Evolutionary conservation across 2,113 vertebrate species (phyloP).

Genomic region (Saiga tatarica): DNA sequence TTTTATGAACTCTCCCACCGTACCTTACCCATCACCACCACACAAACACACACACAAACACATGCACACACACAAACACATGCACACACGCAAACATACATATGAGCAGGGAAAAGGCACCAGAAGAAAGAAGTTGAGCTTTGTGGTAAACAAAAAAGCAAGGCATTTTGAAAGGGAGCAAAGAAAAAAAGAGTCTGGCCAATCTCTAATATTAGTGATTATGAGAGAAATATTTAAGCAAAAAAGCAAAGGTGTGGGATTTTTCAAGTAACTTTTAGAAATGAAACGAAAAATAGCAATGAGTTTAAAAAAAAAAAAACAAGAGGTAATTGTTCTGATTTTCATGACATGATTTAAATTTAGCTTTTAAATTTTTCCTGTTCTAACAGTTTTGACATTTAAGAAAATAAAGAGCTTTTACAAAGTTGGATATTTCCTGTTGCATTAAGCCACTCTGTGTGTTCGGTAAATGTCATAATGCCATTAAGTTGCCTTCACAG

Average conservation of each 20-base stretch:
- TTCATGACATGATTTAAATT: conserved; percentile 62
- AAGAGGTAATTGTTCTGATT: conserved; percentile 46
- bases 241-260: neutral
- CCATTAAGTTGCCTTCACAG: conserved; percentile 75
- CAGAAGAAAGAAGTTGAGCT: neutral
- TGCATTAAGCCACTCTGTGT: conserved; percentile 69
- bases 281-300: neutral
- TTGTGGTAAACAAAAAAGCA: neutral
- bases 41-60: neutral
- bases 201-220: neutral
- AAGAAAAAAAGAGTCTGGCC: neutral
- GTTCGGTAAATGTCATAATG: conserved; percentile 80
- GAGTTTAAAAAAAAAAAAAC: neutral
- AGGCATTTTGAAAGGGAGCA: neutral
- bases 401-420: conserved; percentile 75
- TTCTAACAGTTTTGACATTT: conserved; percentile 79
- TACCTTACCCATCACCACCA: accelerated
- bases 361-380: conserved; percentile 61
- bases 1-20: neutral
- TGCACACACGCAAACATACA: accelerated
- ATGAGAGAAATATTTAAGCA: neutral
- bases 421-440: conserved; percentile 75
- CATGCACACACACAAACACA: no score
- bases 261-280: conserved; percentile 20
- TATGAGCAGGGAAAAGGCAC: neutral